Evolutionary conservation across 2,113 vertebrate genomes (phyloP).

Genomic region (Bubo scandiacus): DNA sequence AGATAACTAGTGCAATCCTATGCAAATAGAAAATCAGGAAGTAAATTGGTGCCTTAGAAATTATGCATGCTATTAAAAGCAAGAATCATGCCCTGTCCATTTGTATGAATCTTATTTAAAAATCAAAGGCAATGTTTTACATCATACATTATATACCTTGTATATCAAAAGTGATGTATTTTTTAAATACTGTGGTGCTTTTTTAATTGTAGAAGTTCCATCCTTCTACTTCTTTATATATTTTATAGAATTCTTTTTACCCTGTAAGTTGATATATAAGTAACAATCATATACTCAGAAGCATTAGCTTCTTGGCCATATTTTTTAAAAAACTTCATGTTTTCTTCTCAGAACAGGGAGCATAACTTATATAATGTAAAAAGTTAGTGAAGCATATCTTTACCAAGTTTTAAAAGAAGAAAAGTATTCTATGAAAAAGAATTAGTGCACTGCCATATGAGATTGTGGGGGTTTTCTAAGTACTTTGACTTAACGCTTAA

Average conservation of each 20-base stretch:
- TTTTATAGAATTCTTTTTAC: not conserved
- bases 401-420: not conserved
- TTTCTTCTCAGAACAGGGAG: not conserved
- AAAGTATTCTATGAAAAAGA: not conserved
- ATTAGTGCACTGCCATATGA: not conserved
- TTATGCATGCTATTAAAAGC: not conserved
- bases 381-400: not conserved
- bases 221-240: not conserved
- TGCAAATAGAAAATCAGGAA: not conserved
- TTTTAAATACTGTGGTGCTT: not conserved
- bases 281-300: not conserved
- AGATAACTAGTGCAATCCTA: not conserved
- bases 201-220: not conserved
- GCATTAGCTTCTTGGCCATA: not conserved
- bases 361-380: not conserved
- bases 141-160: not conserved
- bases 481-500: not conserved
- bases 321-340: not conserved
- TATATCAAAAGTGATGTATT: not conserved
- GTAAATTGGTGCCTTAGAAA: not conserved
- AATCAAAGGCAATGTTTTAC: not conserved
- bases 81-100: not conserved
- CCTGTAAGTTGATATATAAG: not conserved
- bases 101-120: not conserved
- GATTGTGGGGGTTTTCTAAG: not conserved